Base-by-base conservation (phyloP, 2,113 vertebrate genomes). In the Pluvialis apricaria region DNA sequence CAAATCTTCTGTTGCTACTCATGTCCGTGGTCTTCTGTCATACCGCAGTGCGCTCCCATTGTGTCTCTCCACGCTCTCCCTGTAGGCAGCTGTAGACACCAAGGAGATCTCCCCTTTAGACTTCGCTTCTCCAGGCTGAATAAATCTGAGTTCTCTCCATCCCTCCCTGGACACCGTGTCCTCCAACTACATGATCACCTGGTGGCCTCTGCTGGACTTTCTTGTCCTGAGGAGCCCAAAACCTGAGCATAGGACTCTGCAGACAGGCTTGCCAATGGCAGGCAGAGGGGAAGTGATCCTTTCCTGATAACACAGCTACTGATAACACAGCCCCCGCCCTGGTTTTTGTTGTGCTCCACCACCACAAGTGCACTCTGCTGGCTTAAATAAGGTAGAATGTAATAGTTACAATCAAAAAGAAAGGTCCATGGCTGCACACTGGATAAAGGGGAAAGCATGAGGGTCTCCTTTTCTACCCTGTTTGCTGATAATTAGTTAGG, bases 121-220 rank as follows among this genome's bases (percentile, higher is more conserved):
- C 22, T 54, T 57, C 31, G 12, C 12, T 76, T 77, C 49, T 70
- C 24, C 47, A 44, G 16, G 13, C 2, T 89, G 54, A 61, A 24
- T 29, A 68, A 49, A 32, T 6, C 6, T 31, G n/a, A 38, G 15
- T 47, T 61, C 31, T 81, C 3, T 21, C 12, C 20, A 24, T 16
- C 13, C 31, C 1, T 11, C 22, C n/a, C 18, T 22, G 10, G 10
- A 40, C 4, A 28, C 9, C 1, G 1, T 19, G 29, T 76, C 49
- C 29, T 51, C 38, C 29, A 75, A 22, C 7, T 7, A 21, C 0
- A 1, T 1, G 6, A 40, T 20, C 16, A 15, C 6, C 8, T 44
- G 22, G 16, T 42, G 22, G 19, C 14, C 13, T 75, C 28, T 26
- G 15, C 9, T 85, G 42, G 20, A 19, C 8, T 15, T 44, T 44